These are phyloP conservation scores for Drosophila eohydei DNA, from an alignment of 2,888 invertebrate species.

Conservation along the genomic window DNA sequence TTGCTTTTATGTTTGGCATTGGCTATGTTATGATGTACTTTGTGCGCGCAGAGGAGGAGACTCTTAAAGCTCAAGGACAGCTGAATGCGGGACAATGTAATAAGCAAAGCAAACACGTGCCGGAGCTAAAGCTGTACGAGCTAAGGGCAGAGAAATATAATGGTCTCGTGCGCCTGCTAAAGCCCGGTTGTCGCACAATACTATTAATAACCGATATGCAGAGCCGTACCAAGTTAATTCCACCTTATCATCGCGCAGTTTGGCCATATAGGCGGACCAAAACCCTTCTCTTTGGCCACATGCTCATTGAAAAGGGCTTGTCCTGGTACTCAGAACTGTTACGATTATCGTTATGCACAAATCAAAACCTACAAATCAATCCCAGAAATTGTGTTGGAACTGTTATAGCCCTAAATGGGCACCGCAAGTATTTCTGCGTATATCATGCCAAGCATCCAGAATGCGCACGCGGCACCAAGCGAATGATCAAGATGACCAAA, in stretches of 20 bases:
- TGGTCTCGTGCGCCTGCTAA: constrained; percentile 94
- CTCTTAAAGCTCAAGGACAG: constrained; percentile 81
- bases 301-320: constrained; percentile 96
- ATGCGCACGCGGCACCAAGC: constrained; percentile 89
- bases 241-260: constrained; percentile 96
- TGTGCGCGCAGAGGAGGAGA: constrained; percentile 86
- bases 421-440: constrained; percentile 98
- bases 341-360: constrained; percentile 93
- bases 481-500: constrained; percentile 90
- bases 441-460: constrained; percentile 98
- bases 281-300: constrained; percentile 96
- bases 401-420: constrained; percentile 97
- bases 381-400: constrained; percentile 98
- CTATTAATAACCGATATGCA: constrained; percentile 95
- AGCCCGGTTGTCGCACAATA: constrained; percentile 97
- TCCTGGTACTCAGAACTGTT: constrained; percentile 97
- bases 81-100: constrained; percentile 60
- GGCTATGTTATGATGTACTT: constrained; percentile 95
- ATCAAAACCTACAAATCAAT: constrained; percentile 94
- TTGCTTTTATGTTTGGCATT: constrained; percentile 90
- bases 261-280: constrained; percentile 99
- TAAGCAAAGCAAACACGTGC: constrained; percentile 69
- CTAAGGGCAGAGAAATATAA: constrained; percentile 97
- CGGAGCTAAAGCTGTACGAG: constrained; percentile 94
- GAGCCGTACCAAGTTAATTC: constrained; percentile 93